phyloP scores from a whole-genome alignment of 2,113 vertebrate species.

The Esox niger region DNA sequence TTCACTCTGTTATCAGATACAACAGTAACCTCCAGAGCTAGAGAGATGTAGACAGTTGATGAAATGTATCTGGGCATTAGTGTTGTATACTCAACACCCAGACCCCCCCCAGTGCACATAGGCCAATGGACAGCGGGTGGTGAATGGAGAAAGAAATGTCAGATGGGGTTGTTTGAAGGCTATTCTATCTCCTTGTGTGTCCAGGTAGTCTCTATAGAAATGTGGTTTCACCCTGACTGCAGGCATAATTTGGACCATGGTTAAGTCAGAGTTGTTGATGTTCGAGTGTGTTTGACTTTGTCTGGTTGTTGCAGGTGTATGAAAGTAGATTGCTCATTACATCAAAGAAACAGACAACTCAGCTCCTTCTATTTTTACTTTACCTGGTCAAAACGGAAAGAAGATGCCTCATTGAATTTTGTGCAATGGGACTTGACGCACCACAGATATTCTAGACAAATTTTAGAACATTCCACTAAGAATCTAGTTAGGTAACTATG shows the following conservation, averaged over 20 bases:
- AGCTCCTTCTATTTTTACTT: too few relatives aligned
- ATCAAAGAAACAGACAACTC: too few relatives aligned
- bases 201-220: constrained; percentile 18
- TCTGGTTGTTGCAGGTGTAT: too few relatives aligned
- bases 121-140: constrained; percentile 25
- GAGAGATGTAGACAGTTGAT: constrained; percentile 27
- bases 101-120: constrained; percentile 20
- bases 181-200: constrained; percentile 19
- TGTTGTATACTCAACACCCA: neutral
- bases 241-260: constrained; percentile 12
- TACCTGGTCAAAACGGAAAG: too few relatives aligned
- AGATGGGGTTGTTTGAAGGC: constrained; percentile 21
- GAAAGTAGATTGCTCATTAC: too few relatives aligned
- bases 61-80: constrained; percentile 22
- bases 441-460: too few relatives aligned
- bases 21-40: neutral
- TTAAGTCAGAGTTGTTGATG: too few relatives aligned
- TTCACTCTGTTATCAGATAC: constrained; percentile 29
- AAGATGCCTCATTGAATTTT: too few relatives aligned
- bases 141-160: constrained; percentile 42
- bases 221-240: constrained; percentile 4
- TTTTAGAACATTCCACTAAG: too few relatives aligned
- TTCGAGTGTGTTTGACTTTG: too few relatives aligned
- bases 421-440: too few relatives aligned
- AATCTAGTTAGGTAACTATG: too few relatives aligned